Evolutionary conservation across 2,888 invertebrate genomes (phyloP).

Genomic region (Noctua pronuba): DNA sequence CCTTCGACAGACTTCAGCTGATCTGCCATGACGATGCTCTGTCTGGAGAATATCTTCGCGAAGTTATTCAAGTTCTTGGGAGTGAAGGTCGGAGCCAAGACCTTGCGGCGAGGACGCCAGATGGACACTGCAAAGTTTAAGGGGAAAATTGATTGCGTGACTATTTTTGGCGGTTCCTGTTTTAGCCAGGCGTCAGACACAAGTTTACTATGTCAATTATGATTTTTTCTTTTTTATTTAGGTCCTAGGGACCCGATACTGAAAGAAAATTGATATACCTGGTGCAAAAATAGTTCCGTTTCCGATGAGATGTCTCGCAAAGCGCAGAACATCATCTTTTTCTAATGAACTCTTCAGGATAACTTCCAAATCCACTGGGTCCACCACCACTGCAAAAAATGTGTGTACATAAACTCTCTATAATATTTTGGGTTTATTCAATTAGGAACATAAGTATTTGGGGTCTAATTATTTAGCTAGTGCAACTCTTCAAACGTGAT

Average conservation of each 20-base stretch:
- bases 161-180: too few species aligned
- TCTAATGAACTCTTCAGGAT: slow-evolving; percentile 72
- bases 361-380: slow-evolving; percentile 70
- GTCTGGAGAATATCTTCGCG: slow-evolving; percentile 70
- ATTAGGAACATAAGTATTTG: too few species aligned
- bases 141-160: not conserved
- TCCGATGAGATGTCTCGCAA: slow-evolving; percentile 49
- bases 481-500: not conserved
- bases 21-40: slow-evolving; percentile 69
- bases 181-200: not conserved
- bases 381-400: slow-evolving; percentile 66
- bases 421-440: not conserved
- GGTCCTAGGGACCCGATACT: not conserved
- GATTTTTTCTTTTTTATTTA: not conserved
- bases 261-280: slow-evolving; percentile 55
- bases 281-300: slow-evolving; percentile 73
- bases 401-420: not conserved
- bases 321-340: slow-evolving; percentile 69
- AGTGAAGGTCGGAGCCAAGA: slow-evolving; percentile 74
- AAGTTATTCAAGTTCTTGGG: slow-evolving; percentile 73
- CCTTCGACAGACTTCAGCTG: slow-evolving; percentile 63
- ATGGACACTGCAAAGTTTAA: slow-evolving; percentile 46
- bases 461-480: not conserved
- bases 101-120: slow-evolving; percentile 77
- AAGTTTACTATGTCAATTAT: not conserved